Evolutionary conservation across 2,888 invertebrate species (phyloP).

Genomic region (Tolmerus cingulatus): DNA sequence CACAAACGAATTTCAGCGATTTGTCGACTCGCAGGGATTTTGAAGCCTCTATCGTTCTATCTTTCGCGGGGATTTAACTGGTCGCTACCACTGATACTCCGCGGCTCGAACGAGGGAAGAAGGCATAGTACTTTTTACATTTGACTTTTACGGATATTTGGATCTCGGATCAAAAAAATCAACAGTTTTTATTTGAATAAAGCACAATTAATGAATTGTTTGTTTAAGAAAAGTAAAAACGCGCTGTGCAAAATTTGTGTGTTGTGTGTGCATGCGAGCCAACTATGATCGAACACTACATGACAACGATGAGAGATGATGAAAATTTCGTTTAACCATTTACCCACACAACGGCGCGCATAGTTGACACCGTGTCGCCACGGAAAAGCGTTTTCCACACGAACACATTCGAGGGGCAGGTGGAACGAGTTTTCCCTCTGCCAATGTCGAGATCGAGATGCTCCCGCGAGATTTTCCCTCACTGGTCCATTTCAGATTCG

Average conservation of each 20-base stretch:
- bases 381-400: conserved; percentile 37
- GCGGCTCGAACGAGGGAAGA: neutral
- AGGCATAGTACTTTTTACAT: neutral
- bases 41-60: neutral
- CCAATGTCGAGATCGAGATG: neutral
- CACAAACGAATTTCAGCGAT: conserved; percentile 20
- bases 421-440: conserved; percentile 30
- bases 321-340: conserved; percentile 47
- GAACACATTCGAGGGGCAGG: neutral
- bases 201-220: conserved; percentile 23
- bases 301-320: conserved; percentile 53
- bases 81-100: neutral
- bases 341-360: neutral
- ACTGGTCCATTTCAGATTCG: conserved; percentile 2
- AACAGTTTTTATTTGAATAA: conserved; percentile 8
- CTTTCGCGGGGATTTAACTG: neutral
- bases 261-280: conserved; percentile 63
- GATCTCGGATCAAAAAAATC: neutral
- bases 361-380: neutral
- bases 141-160: neutral
- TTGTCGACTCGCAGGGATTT: neutral
- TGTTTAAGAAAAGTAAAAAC: conserved; percentile 53
- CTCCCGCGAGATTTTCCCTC: neutral
- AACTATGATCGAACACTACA: conserved; percentile 57
- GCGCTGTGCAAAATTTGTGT: conserved; percentile 61